Base-by-base conservation (phyloP, 2,888 invertebrate species). In the Tachina grossa region DNA sequence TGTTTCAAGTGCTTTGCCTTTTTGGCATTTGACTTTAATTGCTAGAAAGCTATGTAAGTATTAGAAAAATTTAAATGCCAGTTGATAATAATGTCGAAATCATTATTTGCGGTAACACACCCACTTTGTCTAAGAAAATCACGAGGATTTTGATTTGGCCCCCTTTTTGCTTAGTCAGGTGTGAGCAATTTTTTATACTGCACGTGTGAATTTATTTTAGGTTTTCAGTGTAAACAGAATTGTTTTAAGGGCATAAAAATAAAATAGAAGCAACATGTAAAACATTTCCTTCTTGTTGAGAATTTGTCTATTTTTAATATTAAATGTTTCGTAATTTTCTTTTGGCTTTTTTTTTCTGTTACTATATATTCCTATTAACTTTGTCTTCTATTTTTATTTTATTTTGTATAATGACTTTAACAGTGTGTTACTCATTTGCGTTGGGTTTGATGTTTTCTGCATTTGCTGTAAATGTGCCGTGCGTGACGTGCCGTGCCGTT, bases 401-500 rank as follows among this genome's bases (percentile, higher is more conserved):
- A 57, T 39, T 75, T 65, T 45, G 57, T 31, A n/a, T 41, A 43
- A 63, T 53, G 43, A 51, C 63, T 53, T n/a, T 63, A 75, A 51
- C 74, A 63, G 63, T 75, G 43, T 75, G 74, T 75, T 61, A 63
- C 59, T 74, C 59, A 55, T 68, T 39, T 66, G 16, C 39, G 72
- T 39, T 79, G 31, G 13, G 66, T 47, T 49, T 76, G 51, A 13
- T 76, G 31, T 47, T 51, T 59, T 71, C 31, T 81, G 66, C 31
- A 8, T 71, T 79, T 72, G 61, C 72, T 77, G 61, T 80, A 86
- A 86, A 87, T 88, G 87, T 87, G 87, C 85, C 88, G 87, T 87
- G 87, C 85, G n/a, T n/a, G n/a, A n/a, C n/a, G 87, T 87, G 87
- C 85, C 88, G 87, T 87, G 87, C 88, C 88, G 84, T 81, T 61